phyloP scores from a whole-genome alignment of 1,140 invertebrate genomes.

The Drosophila bifasciata region DNA sequence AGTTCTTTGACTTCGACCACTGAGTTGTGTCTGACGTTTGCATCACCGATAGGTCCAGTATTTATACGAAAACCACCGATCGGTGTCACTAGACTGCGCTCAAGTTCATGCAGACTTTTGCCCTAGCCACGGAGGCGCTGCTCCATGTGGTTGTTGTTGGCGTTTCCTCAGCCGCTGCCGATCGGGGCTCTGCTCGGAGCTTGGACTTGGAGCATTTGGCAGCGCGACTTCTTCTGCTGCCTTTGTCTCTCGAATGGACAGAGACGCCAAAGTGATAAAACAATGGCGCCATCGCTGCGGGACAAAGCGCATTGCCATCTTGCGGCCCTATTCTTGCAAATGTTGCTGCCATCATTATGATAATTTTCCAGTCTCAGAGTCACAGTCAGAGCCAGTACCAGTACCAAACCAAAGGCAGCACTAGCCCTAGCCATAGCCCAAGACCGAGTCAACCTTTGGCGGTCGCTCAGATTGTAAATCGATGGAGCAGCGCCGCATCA shows the following conservation, averaged over 20 bases:
- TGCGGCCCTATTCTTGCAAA: conserved; percentile 72
- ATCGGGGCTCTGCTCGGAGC: not conserved
- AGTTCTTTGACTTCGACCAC: conserved; percentile 76
- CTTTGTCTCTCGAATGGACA: conserved; percentile 68
- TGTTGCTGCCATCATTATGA: conserved; percentile 59
- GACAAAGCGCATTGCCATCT: conserved; percentile 57
- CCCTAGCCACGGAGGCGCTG: conserved; percentile 48
- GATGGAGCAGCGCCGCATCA: conserved; percentile 7
- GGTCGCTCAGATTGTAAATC: conserved; percentile 35
- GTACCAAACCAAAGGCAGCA: not conserved
- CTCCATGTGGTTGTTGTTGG: conserved; percentile 12
- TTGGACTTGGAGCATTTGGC: conserved; percentile 51
- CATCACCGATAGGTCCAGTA: conserved; percentile 63
- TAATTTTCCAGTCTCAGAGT: conserved; percentile 46
- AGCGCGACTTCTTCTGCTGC: conserved; percentile 66
- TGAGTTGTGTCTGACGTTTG: conserved; percentile 69
- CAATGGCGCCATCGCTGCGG: conserved; percentile 46
- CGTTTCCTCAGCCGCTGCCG: conserved; percentile 14
- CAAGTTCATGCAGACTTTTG: conserved; percentile 70
- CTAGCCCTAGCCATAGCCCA: conserved; percentile 15
- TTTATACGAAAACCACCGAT: conserved; percentile 73
- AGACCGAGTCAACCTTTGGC: conserved; percentile 27
- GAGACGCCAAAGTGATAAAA: conserved; percentile 49
- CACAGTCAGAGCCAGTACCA: conserved; percentile 2
- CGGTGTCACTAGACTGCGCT: conserved; percentile 74